Conservation (phyloP, 1,140 invertebrate genomes). For the Schlechtendalia chinensis region DNA sequence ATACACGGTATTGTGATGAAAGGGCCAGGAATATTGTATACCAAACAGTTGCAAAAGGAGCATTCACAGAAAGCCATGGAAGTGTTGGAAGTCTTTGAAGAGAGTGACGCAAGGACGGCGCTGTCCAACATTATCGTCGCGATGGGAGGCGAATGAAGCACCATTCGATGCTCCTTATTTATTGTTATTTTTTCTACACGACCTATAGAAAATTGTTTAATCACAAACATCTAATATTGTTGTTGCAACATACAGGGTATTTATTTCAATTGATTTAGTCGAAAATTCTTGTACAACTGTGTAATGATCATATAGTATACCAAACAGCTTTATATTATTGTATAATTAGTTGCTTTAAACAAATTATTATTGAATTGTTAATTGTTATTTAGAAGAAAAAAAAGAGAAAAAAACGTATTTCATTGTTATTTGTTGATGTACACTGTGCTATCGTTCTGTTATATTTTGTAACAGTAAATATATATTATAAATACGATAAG, state of each 20-base stretch:
- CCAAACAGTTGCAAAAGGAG: constrained; percentile 71
- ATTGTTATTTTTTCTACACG: constrained; percentile 4
- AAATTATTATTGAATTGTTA: constrained; percentile 12
- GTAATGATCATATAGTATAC: background rate
- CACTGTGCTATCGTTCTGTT: background rate
- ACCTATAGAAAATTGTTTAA: background rate
- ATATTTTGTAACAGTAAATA: constrained; percentile 7
- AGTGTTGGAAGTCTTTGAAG: constrained; percentile 70
- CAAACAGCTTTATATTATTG: background rate
- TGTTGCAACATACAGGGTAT: constrained; percentile 28
- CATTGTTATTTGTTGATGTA: constrained; percentile 13
- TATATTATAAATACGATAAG: background rate
- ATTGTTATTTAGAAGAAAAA: constrained; percentile 5
- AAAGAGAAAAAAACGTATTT: background rate
- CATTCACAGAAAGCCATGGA: constrained; percentile 74
- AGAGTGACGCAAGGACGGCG: constrained; percentile 73
- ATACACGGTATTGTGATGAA: constrained; percentile 65
- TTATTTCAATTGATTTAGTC: constrained; percentile 24
- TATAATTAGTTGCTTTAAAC: background rate
- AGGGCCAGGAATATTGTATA: constrained; percentile 71
- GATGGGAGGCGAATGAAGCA: constrained; percentile 60
- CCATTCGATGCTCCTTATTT: background rate
- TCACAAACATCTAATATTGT: background rate
- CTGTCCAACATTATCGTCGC: constrained; percentile 77
- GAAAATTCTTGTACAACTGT: background rate